phyloP scores from a whole-genome alignment of 2,113 vertebrate species.

The Anguilla japonica region DNA sequence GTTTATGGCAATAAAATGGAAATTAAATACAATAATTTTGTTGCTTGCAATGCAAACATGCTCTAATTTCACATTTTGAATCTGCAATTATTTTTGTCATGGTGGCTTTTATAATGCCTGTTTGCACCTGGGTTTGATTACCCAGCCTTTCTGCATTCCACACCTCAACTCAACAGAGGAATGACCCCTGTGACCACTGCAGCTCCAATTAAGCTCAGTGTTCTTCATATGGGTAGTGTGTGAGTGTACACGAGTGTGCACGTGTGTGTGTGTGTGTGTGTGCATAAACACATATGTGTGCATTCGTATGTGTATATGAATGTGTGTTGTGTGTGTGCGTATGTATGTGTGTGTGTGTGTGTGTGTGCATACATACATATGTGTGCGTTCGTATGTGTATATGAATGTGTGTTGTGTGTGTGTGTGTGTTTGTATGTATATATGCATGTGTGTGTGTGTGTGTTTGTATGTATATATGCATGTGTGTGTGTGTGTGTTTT shows the following conservation, averaged over 20 bases:
- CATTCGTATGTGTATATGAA: not conserved
- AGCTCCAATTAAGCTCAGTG: slow-evolving; percentile 42
- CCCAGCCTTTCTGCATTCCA: slow-evolving; percentile 37
- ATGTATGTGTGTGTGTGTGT: too few species aligned
- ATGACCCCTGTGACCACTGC: slow-evolving; percentile 44
- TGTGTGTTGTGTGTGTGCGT: too few species aligned
- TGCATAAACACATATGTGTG: not conserved
- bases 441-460: not conserved
- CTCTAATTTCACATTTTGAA: too few species aligned
- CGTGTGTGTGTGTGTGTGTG: not conserved
- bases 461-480: too few species aligned
- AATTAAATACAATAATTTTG: too few species aligned
- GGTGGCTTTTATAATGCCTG: not conserved
- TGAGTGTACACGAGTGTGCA: not conserved
- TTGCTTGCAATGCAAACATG: too few species aligned
- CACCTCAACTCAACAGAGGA: slow-evolving; percentile 38
- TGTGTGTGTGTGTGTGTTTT: too few species aligned
- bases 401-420: too few species aligned
- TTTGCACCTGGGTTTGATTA: slow-evolving; percentile 42
- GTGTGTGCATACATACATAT: not conserved
- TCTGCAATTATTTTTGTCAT: not conserved
- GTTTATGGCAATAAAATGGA: not conserved
- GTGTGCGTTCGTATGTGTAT: not conserved
- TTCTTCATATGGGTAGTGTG: too few species aligned
- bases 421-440: too few species aligned